A percentile compares a stretch with the other conserved stretches of the same genome.
Evolutionary conservation across 2,797 vertebrate genomes (phyloP).

Genomic region (Gastrophryne carolinensis): DNA sequence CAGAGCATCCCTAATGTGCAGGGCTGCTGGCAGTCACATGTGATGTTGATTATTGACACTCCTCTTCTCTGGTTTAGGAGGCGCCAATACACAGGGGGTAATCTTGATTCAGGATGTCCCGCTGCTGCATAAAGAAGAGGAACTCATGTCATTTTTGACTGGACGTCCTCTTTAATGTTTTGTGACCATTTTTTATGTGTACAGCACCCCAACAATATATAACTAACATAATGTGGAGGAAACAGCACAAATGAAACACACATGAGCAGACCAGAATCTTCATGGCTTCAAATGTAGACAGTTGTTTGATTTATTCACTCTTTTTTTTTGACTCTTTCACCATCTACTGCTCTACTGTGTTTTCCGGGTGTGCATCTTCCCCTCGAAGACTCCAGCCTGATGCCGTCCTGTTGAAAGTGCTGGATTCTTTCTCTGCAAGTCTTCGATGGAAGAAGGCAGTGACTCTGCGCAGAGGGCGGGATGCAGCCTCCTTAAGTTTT

Average conservation of each 20-base stretch:
- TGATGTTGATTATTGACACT: too few relatives aligned
- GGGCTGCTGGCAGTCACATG: too few relatives aligned
- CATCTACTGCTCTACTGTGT: not conserved
- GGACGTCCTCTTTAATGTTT: too few relatives aligned
- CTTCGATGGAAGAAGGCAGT: conserved; percentile 67
- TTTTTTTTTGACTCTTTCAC: not conserved
- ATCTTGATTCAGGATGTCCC: too few relatives aligned
- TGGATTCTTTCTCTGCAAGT: conserved; percentile 66
- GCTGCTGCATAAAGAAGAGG: too few relatives aligned
- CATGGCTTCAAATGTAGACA: not conserved
- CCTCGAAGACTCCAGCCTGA: conserved; percentile 76
- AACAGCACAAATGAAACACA: not conserved
- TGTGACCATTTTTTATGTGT: not conserved
- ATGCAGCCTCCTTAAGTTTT: conserved; percentile 85
- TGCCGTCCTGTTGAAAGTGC: conserved; percentile 86
- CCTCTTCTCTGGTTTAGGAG: too few relatives aligned
- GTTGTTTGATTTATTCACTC: not conserved
- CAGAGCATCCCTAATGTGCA: too few relatives aligned
- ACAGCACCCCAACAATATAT: not conserved
- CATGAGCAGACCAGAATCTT: not conserved
- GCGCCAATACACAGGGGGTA: too few relatives aligned
- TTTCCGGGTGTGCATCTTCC: not conserved
- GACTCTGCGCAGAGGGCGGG: conserved; percentile 73
- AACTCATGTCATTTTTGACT: too few relatives aligned
- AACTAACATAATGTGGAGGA: not conserved